Conservation (phyloP, 2,888 invertebrate genomes). For the Phorcus lineatus region DNA sequence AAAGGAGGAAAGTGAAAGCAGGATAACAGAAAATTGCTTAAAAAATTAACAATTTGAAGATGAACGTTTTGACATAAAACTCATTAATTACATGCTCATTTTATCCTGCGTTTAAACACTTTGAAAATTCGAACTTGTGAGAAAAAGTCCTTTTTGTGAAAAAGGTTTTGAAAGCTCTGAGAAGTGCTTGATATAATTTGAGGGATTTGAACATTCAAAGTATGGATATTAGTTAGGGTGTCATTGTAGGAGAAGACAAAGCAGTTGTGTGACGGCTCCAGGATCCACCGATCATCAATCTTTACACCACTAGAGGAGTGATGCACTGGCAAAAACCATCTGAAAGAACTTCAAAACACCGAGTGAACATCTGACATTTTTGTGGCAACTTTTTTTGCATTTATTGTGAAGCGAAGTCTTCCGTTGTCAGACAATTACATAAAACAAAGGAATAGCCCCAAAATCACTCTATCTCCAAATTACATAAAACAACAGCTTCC, state of each 20-base stretch:
- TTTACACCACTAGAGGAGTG: neutral
- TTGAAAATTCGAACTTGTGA: too few relatives aligned
- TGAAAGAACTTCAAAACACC: constrained; percentile 15
- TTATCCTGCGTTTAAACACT: too few relatives aligned
- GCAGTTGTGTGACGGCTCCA: neutral
- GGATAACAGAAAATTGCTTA: too few relatives aligned
- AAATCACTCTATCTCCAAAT: constrained; percentile 16
- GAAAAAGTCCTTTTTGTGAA: too few relatives aligned
- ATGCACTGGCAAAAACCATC: constrained; percentile 1
- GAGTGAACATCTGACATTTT: constrained; percentile 18
- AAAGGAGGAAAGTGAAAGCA: too few relatives aligned
- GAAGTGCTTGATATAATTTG: too few relatives aligned
- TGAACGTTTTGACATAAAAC: too few relatives aligned
- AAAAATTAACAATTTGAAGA: too few relatives aligned
- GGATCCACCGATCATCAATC: neutral
- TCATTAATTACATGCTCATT: too few relatives aligned
- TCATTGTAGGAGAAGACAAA: neutral
- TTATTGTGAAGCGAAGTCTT: constrained; percentile 3
- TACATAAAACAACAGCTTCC: constrained; percentile 23
- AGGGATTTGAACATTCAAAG: neutral
- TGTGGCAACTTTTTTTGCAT: constrained; percentile 13
- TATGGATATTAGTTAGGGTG: neutral
- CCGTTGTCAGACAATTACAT: constrained; percentile 16
- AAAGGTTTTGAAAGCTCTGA: too few relatives aligned
- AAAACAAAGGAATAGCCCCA: constrained; percentile 17